Conservation (phyloP, 1,140 invertebrate species). For the Ctenoplectra terminalis region DNA sequence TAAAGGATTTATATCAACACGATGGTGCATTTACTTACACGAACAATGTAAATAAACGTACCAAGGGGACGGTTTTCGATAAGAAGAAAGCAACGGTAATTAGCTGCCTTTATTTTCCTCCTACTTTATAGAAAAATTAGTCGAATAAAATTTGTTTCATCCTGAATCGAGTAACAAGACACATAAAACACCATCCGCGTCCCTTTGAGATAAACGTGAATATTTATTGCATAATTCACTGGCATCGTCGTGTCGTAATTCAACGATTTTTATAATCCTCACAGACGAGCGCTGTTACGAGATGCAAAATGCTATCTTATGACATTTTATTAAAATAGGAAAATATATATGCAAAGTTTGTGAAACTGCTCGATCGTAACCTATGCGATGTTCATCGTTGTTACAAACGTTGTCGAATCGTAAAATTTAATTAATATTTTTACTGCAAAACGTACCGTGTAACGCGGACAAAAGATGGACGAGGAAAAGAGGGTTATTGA, state of each 20-base stretch:
- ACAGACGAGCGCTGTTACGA: no score
- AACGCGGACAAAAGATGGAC: not conserved
- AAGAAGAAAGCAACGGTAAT: not conserved
- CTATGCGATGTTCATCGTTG: not conserved
- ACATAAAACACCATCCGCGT: no score
- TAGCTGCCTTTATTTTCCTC: not conserved
- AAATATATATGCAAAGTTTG: no score
- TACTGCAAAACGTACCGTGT: no score
- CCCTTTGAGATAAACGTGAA: no score
- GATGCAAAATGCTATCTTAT: no score
- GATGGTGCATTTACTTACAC: not conserved
- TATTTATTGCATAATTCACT: no score
- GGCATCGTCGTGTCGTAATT: no score
- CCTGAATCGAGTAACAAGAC: no score
- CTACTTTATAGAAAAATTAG: not conserved
- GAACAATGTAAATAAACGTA: not conserved
- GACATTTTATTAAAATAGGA: not conserved
- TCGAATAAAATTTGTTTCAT: not conserved
- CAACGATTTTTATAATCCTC: no score
- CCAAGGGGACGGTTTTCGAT: not conserved
- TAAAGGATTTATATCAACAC: not conserved
- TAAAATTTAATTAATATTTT: not conserved
- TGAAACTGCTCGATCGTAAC: no score
- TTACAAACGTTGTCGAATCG: not conserved
- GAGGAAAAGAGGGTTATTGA: not conserved